Evolutionary conservation across 2,797 vertebrate genomes (phyloP), one percentile per base, ranked within the genome.

Genomic region (Sphenodon punctatus): DNA sequence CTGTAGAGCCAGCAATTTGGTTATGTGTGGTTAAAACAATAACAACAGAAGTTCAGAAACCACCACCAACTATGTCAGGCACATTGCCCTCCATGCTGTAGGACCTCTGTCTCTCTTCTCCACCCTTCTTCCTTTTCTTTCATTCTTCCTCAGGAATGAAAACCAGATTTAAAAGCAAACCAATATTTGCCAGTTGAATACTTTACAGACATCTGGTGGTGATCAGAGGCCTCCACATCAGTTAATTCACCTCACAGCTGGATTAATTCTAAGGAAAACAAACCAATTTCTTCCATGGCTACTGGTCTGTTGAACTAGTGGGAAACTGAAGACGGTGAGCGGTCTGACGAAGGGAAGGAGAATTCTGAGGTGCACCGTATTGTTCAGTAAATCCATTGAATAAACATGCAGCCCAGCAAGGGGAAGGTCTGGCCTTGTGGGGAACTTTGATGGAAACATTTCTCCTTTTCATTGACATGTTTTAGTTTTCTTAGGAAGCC

Each of bases 131-230:
- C 9, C 51, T 67, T 1, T 5, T 6, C 2, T 8, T 43, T 61
- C 79, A 42, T 48, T 74, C 1, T n/a, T 81, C 66, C 43, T 60
- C 48, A 32, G 66, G 41, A 89, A 88, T 69, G 61, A 23, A 92
- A 87, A 82, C 2, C 73, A 91, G 63, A 75, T 78, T 79, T 79
- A 71, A 92, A 90, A 85, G 56, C 9, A 48, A 61, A 71, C 9
- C 1, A 3, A 19, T 19, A 30, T 45, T 80, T 71, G 75, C 60
- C 88, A 66, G 79, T 72, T 93, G 89, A 64, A 75, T 55, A 70
- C 53, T 23, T 30, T 71, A 85, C 92, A 93, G 90, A 91, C 84
- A 93, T 87, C 88, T 94, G 89, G 16, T 41, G 60, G 32, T 86
- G 80, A 93, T 90, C 78, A 86, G 75, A 77, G 43, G 68, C 42